Evolutionary conservation across 2,797 vertebrate species (phyloP), one percentile per base, ranked within the genome.

Genomic region (Corythornis leucogaster): DNA sequence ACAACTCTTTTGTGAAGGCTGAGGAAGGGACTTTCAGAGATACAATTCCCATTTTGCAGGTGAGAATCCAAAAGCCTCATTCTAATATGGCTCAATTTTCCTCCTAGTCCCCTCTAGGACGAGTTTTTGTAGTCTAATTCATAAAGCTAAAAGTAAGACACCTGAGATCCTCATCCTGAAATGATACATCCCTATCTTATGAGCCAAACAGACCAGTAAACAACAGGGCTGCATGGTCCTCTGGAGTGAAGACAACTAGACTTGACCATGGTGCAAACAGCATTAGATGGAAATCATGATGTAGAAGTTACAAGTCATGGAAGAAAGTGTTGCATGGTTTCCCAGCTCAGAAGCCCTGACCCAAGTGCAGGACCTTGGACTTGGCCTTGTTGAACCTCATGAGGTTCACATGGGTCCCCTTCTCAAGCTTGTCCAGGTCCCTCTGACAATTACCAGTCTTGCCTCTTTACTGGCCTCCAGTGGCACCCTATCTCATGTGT

Each of bases 321-420:
- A 80, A 76, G 71, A 88, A 82, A 87, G 26, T 59, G 58, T 50
- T 28, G 33, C 59, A 59, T 66, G 67, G 8, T 42, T 90, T 90
- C 55, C 67, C 55, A 87, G 59, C 21, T 90, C 63, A 90, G 90
- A 82, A 85, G 13, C 13, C 24, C 48, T 50, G 48, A 25, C 48
- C 13, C 13, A 50, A 24, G 46, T 48, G 24, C 24, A 48, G 46
- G 22, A 48, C 48, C 48, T 50, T 50, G 24, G 25, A 50, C 24
- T 25, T 50, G 48, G 24, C 14, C 48, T 50, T 50, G 24, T 50
- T 50, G 48, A 50, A 25, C 24, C 48, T 50, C 48, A 26, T 50
- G 8, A 50, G 13, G 25, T 51, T 63, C 20, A 21, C 61, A 43
- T n/a, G 10, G 8, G 8, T 18, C 17, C 61, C 20, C 26, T 43